Evolutionary conservation across 1,140 invertebrate genomes (phyloP).

Genomic region (Drosophila lowei): DNA sequence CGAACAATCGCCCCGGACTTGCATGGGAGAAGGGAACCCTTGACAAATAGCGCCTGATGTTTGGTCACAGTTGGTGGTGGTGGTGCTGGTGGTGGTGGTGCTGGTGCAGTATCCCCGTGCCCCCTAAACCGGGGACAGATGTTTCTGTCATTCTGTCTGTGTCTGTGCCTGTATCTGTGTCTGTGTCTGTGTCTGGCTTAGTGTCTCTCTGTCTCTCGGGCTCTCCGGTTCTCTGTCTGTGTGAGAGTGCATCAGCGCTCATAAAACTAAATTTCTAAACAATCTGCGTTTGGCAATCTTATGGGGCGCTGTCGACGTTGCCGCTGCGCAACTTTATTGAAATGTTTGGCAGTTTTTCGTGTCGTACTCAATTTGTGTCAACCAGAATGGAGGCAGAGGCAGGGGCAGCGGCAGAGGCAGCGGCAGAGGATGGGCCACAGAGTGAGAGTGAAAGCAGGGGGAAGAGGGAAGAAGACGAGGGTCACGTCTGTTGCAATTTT

Average conservation of each 20-base stretch:
- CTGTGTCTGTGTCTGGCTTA: conserved; percentile 5
- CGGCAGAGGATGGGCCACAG: no score
- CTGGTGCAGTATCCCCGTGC: conserved; percentile 17
- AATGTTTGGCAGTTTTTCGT: conserved; percentile 80
- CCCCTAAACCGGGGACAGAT: conserved; percentile 40
- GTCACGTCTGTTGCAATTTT: conserved; percentile 65
- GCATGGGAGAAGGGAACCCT: conserved; percentile 47
- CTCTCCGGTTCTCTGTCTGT: conserved; percentile 20
- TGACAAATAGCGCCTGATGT: conserved; percentile 73
- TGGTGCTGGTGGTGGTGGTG: conserved; percentile 50
- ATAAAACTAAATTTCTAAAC: conserved; percentile 81
- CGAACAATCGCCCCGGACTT: conserved; percentile 59
- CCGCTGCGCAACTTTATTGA: conserved; percentile 77
- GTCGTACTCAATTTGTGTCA: conserved; percentile 78
- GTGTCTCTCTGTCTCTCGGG: conserved; percentile 3
- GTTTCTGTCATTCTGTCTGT: conserved; percentile 50
- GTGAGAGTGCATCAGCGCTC: conserved; percentile 52
- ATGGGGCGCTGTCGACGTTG: conserved; percentile 32
- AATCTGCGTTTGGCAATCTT: conserved; percentile 80
- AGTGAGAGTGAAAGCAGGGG: no score
- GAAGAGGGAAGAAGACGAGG: no score
- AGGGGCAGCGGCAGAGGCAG: conserved; percentile 1
- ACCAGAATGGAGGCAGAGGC: conserved; percentile 22
- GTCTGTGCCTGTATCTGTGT: conserved; percentile 37
- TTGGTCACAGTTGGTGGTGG: conserved; percentile 73